Percentiles rank a stretch among this genome's conserved stretches.
These are phyloP conservation scores for Ceyx margarethae DNA, from an alignment of 2,113 vertebrate species.

Conservation along the genomic window DNA sequence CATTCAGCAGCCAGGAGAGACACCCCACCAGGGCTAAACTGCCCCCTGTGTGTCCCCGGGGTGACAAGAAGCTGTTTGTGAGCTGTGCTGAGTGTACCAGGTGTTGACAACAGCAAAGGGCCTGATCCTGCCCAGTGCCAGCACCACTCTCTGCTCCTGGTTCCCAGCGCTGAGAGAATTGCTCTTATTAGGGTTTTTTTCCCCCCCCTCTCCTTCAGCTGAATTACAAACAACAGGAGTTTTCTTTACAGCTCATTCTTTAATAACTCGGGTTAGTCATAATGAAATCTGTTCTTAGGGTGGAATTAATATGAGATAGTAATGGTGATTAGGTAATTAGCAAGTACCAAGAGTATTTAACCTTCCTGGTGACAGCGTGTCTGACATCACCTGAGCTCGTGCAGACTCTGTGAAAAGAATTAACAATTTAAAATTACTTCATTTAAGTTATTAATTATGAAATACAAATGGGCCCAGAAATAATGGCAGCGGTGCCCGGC, in stretches of 20 bases:
- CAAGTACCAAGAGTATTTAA: constrained; percentile 77
- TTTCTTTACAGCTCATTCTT: constrained; percentile 35
- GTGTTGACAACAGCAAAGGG: not conserved
- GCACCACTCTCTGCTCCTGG: not conserved
- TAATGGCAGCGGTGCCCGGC: not conserved
- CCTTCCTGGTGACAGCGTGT: constrained; percentile 72
- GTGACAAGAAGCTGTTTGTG: not conserved
- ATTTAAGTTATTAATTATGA: constrained; percentile 75
- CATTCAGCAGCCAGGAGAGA: not conserved
- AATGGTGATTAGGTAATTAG: constrained; percentile 82
- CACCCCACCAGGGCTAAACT: not conserved
- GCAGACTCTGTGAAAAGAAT: constrained; percentile 71
- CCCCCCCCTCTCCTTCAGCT: not conserved
- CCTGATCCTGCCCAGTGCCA: not conserved
- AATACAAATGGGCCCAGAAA: constrained; percentile 46
- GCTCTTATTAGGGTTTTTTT: not conserved
- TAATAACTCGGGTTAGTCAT: constrained; percentile 55
- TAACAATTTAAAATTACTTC: constrained; percentile 73
- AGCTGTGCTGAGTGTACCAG: not conserved
- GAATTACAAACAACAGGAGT: constrained; percentile 36
- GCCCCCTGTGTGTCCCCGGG: fast-evolving
- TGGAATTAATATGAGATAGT: constrained; percentile 72
- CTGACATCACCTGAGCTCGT: constrained; percentile 72
- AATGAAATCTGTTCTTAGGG: constrained; percentile 60
- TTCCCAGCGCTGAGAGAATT: not conserved